Percentiles rank a stretch among this genome's conserved stretches.
These are phyloP conservation scores for Drosophila orena DNA, from an alignment of 1,140 invertebrate species.

Conservation along the genomic window DNA sequence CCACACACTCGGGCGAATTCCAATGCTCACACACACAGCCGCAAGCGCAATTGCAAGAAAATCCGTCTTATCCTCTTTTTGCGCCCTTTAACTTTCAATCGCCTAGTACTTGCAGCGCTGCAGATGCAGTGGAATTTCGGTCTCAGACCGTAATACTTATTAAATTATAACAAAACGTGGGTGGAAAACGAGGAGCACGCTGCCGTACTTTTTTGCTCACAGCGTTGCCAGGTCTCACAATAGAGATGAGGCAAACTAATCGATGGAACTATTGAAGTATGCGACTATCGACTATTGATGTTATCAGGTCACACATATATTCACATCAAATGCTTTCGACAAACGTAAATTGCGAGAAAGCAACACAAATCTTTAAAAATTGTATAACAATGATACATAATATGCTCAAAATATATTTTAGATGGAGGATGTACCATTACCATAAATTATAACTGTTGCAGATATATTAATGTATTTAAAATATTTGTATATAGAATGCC, in stretches of 20 bases:
- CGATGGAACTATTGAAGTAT: background rate
- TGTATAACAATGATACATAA: no score
- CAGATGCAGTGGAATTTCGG: conserved; percentile 11
- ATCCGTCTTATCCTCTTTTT: background rate
- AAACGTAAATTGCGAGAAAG: no score
- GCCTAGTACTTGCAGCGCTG: background rate
- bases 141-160: conserved; percentile 35
- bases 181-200: conserved; percentile 29
- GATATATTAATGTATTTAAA: no score
- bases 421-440: no score
- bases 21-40: conserved; percentile 53
- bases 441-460: no score
- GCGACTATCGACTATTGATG: background rate
- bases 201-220: conserved; percentile 7
- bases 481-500: no score
- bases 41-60: conserved; percentile 12
- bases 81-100: background rate
- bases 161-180: conserved; percentile 47
- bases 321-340: no score
- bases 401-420: no score
- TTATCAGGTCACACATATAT: background rate
- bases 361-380: no score
- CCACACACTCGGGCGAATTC: conserved; percentile 63
- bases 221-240: conserved; percentile 8
- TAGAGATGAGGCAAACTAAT: background rate